These are phyloP conservation scores for Spinibarbus caldwelli DNA, from an alignment of 2,797 vertebrate species.

Conservation along the genomic window DNA sequence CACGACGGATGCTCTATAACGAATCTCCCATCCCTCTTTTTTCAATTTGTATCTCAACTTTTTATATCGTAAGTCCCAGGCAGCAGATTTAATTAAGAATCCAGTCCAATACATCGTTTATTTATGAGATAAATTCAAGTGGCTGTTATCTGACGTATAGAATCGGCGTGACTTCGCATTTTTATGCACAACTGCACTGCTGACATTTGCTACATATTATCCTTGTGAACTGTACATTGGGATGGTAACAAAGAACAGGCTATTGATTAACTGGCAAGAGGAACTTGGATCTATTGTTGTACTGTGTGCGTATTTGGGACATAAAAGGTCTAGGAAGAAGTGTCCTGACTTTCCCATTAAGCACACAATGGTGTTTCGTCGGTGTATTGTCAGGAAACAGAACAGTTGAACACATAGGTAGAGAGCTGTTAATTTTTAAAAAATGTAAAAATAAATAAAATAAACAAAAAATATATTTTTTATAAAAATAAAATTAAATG, in stretches of 20 bases:
- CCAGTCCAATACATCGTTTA: slow-evolving; percentile 15
- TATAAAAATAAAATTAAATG: not conserved
- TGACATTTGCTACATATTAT: slow-evolving; percentile 45
- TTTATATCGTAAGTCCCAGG: not conserved
- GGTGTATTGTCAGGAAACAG: slow-evolving; percentile 1
- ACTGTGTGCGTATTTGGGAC: slow-evolving; percentile 10
- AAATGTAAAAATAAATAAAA: not conserved
- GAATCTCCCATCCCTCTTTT: not conserved
- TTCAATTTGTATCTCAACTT: slow-evolving; percentile 17
- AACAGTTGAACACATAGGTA: not conserved
- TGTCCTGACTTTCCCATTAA: slow-evolving; percentile 13
- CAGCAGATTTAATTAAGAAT: slow-evolving; percentile 43
- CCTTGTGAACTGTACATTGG: slow-evolving; percentile 33
- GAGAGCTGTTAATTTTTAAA: not conserved
- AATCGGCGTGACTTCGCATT: slow-evolving; percentile 26
- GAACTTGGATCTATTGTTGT: slow-evolving; percentile 43
- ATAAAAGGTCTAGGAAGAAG: not conserved
- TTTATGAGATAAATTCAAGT: slow-evolving; percentile 42
- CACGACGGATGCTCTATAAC: not conserved
- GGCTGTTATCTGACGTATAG: slow-evolving; percentile 33
- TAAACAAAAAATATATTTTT: not conserved
- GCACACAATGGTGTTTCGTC: slow-evolving; percentile 13
- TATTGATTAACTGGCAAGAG: slow-evolving; percentile 51
- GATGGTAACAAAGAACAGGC: slow-evolving; percentile 35
- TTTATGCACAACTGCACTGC: slow-evolving; percentile 30